Evolutionary conservation across 2,113 vertebrate species (phyloP), one percentile per base, ranked within the genome.

Genomic region (Telmatochromis brachygnathus): DNA sequence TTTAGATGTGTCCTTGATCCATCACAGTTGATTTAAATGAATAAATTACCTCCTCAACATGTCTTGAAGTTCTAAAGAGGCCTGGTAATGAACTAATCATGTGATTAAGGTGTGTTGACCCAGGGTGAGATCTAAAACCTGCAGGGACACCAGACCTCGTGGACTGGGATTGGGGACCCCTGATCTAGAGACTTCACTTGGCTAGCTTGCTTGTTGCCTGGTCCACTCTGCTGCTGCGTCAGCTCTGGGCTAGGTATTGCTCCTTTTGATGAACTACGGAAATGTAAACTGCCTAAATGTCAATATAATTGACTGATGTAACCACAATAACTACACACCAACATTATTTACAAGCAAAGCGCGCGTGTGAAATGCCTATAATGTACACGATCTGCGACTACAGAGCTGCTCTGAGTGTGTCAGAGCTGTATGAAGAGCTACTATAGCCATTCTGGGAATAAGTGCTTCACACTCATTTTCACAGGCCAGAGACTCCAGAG

Each of bases 401-500:
- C 89, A 83, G 88, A 81, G 87, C 68, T 9, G 51, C 81, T 86
- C 60, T 9, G 77, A 82, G 60, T 53, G 81, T 88, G 91, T 93
- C 90, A 88, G 75, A 77, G 84, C 91, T 58, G 75, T 79, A 94
- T 91, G 87, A 93, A 92, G 88, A 94, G 89, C 88, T 73, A 85
- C 90, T 73, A 33, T 62, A 83, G 70, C 84, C 82, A 33, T 30
- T 88, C 90, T 87, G 92, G 83, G 92, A 94, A 85, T 88, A 87
- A 92, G 89, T 84, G 86, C 85, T 85, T 86, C 89, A 91, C 91
- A 84, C 87, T 91, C 88, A 91, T 92, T 93, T 93, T 90, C 93
- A 94, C 93, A 95, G 93, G 85, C 92, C 91, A 94, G 39, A 51
- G 91, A 85, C 83, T 91, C 82, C 45, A 4, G 87, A 86, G 81